These are phyloP conservation scores for Hydropsyche tenuis DNA, from an alignment of 1,140 invertebrate species.

Conservation along the genomic window DNA sequence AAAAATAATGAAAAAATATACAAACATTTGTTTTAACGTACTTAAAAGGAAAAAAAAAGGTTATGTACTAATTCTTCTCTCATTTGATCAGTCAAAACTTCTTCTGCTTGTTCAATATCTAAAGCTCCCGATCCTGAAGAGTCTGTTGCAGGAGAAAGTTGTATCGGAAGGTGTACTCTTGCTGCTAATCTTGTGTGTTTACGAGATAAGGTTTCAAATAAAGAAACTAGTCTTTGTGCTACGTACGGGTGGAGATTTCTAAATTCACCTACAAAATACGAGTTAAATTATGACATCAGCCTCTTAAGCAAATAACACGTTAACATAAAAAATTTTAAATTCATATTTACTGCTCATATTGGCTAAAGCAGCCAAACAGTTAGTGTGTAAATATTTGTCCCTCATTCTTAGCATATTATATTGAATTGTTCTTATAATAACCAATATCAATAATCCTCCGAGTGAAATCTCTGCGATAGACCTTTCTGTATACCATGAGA, in stretches of 20 bases:
- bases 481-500: constrained; percentile 92
- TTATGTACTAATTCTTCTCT: constrained; percentile 43
- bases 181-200: constrained; percentile 45
- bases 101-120: constrained; percentile 42
- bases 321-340: too few species aligned
- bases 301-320: not conserved
- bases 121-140: constrained; percentile 8
- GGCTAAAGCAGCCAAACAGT: constrained; percentile 95
- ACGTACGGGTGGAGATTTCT: constrained; percentile 94
- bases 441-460: constrained; percentile 93
- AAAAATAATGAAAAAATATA: constrained; percentile 20
- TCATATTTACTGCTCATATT: constrained; percentile 79
- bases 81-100: constrained; percentile 44
- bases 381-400: constrained; percentile 96
- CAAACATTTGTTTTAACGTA: not conserved
- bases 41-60: constrained; percentile 1
- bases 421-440: constrained; percentile 95
- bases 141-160: constrained; percentile 25
- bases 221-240: constrained; percentile 87
- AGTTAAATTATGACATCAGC: not conserved
- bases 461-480: constrained; percentile 90
- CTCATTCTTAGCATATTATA: constrained; percentile 97
- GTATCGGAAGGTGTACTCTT: constrained; percentile 36
- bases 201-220: constrained; percentile 83
- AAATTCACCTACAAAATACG: constrained; percentile 79